A percentile compares a stretch with the other conserved stretches of the same genome.
Evolutionary conservation across 2,113 vertebrate species (phyloP).

Genomic region (Callaeas wilsoni): DNA sequence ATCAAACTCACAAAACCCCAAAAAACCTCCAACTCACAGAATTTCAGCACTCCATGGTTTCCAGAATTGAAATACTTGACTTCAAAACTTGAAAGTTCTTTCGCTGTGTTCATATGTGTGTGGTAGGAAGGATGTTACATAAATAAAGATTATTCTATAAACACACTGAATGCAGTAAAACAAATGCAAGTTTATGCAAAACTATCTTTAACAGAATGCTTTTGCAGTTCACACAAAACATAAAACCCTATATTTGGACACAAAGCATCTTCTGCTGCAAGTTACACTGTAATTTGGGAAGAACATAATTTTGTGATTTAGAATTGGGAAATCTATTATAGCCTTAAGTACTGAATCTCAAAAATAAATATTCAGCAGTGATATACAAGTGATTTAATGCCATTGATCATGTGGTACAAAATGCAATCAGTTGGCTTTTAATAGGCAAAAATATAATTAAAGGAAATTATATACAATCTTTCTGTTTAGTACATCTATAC

Average conservation of each 20-base stretch:
- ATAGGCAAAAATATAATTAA: constrained; percentile 54
- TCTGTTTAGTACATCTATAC: constrained; percentile 20
- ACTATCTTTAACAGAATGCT: constrained; percentile 9
- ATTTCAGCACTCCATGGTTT: background rate
- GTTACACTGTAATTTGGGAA: constrained; percentile 47
- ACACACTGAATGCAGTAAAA: constrained; percentile 7
- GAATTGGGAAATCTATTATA: constrained; percentile 53
- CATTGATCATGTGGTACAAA: constrained; percentile 41
- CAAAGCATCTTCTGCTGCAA: constrained; percentile 1
- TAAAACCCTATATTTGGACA: constrained; percentile 48
- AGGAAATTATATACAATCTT: constrained; percentile 53
- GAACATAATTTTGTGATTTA: constrained; percentile 56
- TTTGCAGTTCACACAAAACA: constrained; percentile 2
- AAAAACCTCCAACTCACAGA: background rate
- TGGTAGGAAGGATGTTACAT: background rate
- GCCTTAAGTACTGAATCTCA: constrained; percentile 27
- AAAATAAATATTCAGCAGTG: constrained; percentile 49
- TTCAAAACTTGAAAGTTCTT: background rate
- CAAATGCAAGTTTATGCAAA: constrained; percentile 27
- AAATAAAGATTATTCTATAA: constrained; percentile 56
- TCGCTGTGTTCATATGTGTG: background rate
- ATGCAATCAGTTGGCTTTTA: constrained; percentile 46
- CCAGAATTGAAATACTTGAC: background rate
- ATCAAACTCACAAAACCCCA: background rate
- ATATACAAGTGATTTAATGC: constrained; percentile 50